Evolutionary conservation across 2,113 vertebrate genomes (phyloP), one percentile per base, ranked within the genome.

Genomic region (Zootoca vivipara): DNA sequence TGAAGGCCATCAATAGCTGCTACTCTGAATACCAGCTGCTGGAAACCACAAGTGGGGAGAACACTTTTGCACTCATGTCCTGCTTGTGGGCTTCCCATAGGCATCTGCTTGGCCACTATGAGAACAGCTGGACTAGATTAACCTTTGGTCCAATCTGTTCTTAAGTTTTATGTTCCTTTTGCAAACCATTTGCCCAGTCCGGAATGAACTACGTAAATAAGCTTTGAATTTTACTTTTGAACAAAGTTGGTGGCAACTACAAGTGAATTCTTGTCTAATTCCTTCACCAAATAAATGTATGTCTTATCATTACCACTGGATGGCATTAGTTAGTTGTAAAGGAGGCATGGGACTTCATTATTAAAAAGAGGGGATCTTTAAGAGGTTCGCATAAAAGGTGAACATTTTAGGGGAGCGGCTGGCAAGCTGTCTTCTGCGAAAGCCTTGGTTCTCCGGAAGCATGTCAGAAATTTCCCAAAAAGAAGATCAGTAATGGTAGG

Each of bases 321-420:
- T 96, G 96, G 95, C 96, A 96, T 96, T 93, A 94, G 95, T 96
- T 94, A 96, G 95, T 95, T 96, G 90, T 90, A 90, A 83, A 95
- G 0, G 93, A 73, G 87, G 82, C 42, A 1, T 7, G 70, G 58
- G 85, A 70, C 73, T 74, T 10, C 91, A 42, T 90, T 86, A 93
- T 92, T 92, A 90, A 85, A 40, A 64, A 30, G 5, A 9, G 35
- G 84, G 52, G 33, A 18, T 82, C 24, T 90, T 72, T 24, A 73
- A 90, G 77, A 52, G 85, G 0, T 33, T n/a, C 30, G 74, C 1
- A 26, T 62, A 33, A 78, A 35, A 80, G 35, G 79, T 18, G 1
- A 35, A 28, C 28, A 40, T 64, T 65, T 30, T 40, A 22, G 46
- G 56, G 73, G 1, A 20, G 2, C 64, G 8, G 30, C 38, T 40